A percentile compares a stretch with the other conserved stretches of the same genome.
Evolutionary conservation across 2,888 invertebrate genomes (phyloP).

Genomic region (Drosophila kanekoi): DNA sequence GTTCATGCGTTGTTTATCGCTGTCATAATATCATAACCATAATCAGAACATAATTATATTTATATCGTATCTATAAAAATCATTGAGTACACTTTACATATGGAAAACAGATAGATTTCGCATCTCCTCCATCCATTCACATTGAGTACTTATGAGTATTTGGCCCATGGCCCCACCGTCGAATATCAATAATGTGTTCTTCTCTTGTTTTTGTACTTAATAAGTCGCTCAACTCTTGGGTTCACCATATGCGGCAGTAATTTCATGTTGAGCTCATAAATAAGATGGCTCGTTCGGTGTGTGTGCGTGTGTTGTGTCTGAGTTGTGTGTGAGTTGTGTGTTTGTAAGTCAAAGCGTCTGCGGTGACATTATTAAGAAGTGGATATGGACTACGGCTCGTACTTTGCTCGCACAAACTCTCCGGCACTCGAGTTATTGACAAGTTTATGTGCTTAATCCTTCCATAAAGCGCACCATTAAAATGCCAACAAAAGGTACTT

Average conservation of each 20-base stretch:
- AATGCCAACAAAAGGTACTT: conserved; percentile 82
- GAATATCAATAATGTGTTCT: conserved; percentile 66
- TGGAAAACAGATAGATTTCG: conserved; percentile 31
- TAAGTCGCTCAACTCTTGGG: conserved; percentile 64
- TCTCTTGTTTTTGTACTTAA: conserved; percentile 66
- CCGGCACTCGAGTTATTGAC: conserved; percentile 82
- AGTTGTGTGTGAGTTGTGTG: conserved; percentile 48
- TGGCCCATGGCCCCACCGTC: conserved; percentile 25
- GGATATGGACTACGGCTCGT: conserved; percentile 34
- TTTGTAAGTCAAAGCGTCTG: conserved; percentile 70
- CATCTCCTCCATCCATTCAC: conserved; percentile 5
- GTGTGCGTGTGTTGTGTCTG: conserved; percentile 26
- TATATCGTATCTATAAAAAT: conserved; percentile 32
- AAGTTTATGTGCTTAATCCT: conserved; percentile 84
- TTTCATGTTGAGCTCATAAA: conserved; percentile 74
- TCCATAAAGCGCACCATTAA: conserved; percentile 82
- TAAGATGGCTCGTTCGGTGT: conserved; percentile 64
- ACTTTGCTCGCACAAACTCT: conserved; percentile 40
- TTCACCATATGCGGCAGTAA: conserved; percentile 68
- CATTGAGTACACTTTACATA: conserved; percentile 30
- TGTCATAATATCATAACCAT: neutral
- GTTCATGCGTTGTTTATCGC: neutral
- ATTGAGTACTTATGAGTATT: conserved; percentile 24
- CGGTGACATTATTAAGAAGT: conserved; percentile 76
- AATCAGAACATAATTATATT: conserved; percentile 33